Conservation (phyloP, 1,140 invertebrate genomes). For the Tetranychus cinnabarinus region DNA sequence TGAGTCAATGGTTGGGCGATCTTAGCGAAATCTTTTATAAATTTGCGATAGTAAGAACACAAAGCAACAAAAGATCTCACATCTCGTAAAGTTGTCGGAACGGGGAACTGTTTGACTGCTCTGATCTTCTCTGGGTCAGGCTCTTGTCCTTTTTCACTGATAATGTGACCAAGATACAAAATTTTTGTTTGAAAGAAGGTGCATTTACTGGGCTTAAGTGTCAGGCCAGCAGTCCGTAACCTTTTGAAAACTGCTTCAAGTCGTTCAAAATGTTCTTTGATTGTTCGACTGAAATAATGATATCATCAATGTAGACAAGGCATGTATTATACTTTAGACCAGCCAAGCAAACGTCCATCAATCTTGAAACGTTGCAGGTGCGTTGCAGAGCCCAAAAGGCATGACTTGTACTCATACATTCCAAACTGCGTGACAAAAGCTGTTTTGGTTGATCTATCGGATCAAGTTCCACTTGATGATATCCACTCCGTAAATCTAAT, state of each 20-base stretch:
- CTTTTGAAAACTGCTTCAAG: conserved; percentile 13
- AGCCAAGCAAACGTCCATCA: conserved; percentile 11
- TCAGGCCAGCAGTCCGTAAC: conserved; percentile 9
- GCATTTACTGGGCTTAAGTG: conserved; percentile 15
- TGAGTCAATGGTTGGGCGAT: neutral
- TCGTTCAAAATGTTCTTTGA: conserved; percentile 12
- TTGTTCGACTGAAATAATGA: conserved; percentile 12
- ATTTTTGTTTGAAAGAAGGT: conserved; percentile 5
- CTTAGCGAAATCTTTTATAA: neutral
- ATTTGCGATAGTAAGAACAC: neutral
- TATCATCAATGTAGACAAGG: conserved; percentile 15
- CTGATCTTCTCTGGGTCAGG: neutral
- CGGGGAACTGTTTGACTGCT: neutral
- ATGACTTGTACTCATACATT: conserved; percentile 10
- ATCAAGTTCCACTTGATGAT: conserved; percentile 22
- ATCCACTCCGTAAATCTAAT: conserved; percentile 23
- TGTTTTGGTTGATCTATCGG: conserved; percentile 8
- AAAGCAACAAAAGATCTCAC: neutral
- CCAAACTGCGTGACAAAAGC: conserved; percentile 1
- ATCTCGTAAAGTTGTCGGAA: neutral
- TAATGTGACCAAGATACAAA: conserved; percentile 11
- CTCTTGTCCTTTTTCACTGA: conserved; percentile 2
- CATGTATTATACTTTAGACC: conserved; percentile 1
- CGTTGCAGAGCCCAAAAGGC: conserved; percentile 14
- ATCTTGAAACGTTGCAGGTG: conserved; percentile 13